Evolutionary conservation across 2,113 vertebrate species (phyloP).

Genomic region (Neoarius graeffei): DNA sequence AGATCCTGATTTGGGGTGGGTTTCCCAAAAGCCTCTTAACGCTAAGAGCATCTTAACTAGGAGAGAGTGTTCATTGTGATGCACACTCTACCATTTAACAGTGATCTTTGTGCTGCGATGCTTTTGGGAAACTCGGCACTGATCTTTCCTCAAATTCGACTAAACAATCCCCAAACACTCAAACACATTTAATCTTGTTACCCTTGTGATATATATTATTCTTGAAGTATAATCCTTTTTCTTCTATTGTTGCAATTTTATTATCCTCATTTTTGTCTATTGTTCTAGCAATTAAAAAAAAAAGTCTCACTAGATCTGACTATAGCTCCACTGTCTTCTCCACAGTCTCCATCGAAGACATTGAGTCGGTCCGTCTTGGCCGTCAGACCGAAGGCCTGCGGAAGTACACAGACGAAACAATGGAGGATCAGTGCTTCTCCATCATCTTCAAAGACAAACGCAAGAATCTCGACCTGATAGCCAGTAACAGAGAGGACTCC

Average conservation of each 20-base stretch:
- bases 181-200: neutral
- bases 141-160: neutral
- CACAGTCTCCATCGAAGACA: conserved; percentile 89
- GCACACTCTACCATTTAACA: too few relatives aligned
- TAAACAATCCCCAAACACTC: neutral
- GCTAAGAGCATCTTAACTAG: too few relatives aligned
- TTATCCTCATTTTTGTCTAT: neutral
- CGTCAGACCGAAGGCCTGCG: conserved; percentile 88
- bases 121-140: too few relatives aligned
- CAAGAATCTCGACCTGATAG: conserved; percentile 88
- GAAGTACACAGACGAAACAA: conserved; percentile 77
- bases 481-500: conserved; percentile 66
- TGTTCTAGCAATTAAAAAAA: neutral
- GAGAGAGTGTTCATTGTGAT: too few relatives aligned
- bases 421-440: conserved; percentile 86
- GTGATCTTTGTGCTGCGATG: too few relatives aligned
- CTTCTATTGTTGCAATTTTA: neutral
- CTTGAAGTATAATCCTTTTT: neutral
- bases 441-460: conserved; percentile 87
- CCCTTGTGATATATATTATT: neutral
- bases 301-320: neutral
- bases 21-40: too few relatives aligned
- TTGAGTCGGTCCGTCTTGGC: conserved; percentile 86
- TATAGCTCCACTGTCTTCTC: neutral
- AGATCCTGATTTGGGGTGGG: too few relatives aligned